phyloP scores from a whole-genome alignment of 1,140 invertebrate species.

The Lethrus apterus region DNA sequence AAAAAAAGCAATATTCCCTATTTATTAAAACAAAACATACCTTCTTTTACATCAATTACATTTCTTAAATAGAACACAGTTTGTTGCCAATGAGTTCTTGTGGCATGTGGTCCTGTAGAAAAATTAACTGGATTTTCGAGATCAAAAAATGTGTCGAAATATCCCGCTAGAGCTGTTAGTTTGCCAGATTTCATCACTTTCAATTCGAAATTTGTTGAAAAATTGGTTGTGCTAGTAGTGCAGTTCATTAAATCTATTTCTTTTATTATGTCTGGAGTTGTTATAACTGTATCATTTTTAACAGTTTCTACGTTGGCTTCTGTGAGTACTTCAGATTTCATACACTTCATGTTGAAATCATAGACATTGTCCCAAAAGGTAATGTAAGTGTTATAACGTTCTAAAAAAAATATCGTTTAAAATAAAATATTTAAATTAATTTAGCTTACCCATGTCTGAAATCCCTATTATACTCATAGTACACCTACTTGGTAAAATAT shows the following conservation, averaged over 20 bases:
- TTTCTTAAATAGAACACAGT: conserved; percentile 81
- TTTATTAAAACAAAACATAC: conserved; percentile 36
- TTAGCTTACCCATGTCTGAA: conserved; percentile 68
- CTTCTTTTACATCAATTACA: conserved; percentile 63
- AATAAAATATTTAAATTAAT: not conserved
- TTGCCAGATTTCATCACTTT: conserved; percentile 60
- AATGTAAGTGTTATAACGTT: conserved; percentile 64
- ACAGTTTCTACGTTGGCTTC: conserved; percentile 88
- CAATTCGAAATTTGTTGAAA: conserved; percentile 70
- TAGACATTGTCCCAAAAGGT: conserved; percentile 95
- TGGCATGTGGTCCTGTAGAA: conserved; percentile 65
- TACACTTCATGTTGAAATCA: conserved; percentile 93
- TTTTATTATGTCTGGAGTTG: conserved; percentile 57
- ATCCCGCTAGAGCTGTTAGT: conserved; percentile 84
- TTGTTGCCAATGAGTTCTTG: conserved; percentile 95
- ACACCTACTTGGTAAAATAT: conserved; percentile 83
- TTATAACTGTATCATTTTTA: conserved; percentile 67
- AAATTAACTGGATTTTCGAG: conserved; percentile 58
- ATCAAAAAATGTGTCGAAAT: conserved; percentile 88
- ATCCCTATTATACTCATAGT: conserved; percentile 83
- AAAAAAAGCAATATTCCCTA: too few species aligned
- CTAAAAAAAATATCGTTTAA: conserved; percentile 37
- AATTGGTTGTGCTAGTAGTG: conserved; percentile 70
- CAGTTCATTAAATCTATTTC: conserved; percentile 78
- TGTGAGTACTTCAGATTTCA: conserved; percentile 79